Base-by-base conservation (phyloP, 2,113 vertebrate species). In the Colossoma macropomum region DNA sequence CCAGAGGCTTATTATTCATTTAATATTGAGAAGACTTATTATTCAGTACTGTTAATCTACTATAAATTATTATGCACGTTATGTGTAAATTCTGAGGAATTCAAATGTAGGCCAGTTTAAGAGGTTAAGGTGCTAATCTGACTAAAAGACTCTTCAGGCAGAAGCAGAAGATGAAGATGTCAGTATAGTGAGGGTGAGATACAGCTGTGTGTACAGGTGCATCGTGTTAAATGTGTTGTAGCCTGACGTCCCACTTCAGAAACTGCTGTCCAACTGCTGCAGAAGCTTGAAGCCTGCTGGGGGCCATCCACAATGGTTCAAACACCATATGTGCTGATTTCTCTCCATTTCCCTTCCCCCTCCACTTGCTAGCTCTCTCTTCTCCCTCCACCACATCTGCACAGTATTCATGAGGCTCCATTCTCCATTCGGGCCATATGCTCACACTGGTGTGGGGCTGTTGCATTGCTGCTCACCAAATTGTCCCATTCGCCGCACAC, bases 401-500 rank as follows among this genome's bases (percentile, higher is more conserved):
- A 92, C 79, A 9, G 6, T 80, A 90, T 88, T 92, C 89, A 90
- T 85, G 45, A 86, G 83, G 86, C 90, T 89, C 90, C 81, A 92
- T 92, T 93, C 89, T 93, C n/a, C 91, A 90, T 92, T 87, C 84
- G 86, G 75, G 81, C 93, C 93, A 93, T 94, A 94, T 94, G 94
- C 83, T 90, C 90, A 60, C 88, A 80, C 86, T 90, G 89, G 92
- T 92, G 92, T 87, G 81, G 84, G 90, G 81, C 89, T 92, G 91
- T 91, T 91, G 92, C 89, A 90, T 85, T 1, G 68, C 88, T 89
- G 91, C 87, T 92, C 81, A 69, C 88, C 89, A 93, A 92, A 93
- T 75, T 92, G 89, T 83, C 82, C 88, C 87, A 92, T 93, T 93
- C 87, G 86, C 75, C 80, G 81, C 85, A 81, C 89, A 91, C 87